Evolutionary conservation across 2,797 vertebrate species (phyloP), one percentile per base, ranked within the genome.

Genomic region (Falco cherrug): DNA sequence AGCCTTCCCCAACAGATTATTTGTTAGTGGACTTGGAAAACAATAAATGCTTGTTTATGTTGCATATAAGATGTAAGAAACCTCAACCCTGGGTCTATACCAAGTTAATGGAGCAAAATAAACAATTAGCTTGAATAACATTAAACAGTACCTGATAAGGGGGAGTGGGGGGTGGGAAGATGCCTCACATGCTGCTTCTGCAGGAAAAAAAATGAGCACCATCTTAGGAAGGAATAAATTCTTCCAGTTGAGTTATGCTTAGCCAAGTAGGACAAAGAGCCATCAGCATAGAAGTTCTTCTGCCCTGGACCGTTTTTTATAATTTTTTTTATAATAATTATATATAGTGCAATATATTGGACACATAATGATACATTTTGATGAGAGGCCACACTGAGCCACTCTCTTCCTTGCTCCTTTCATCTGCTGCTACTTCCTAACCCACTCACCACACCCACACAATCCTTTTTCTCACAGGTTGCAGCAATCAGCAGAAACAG

Each of bases 101-200:
- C 63, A 75, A 90, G 31, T 63, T 89, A 91, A 74, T 73, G 35
- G 48, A 41, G 29, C 25, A 94, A 97, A 95, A 80, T 79, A 90
- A 95, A 81, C 25, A 84, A 87, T 82, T 91, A 95, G 18, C 10
- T 69, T 88, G 16, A 89, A 79, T 47, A 87, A 31, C 33, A 64
- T 51, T 67, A 75, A 84, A 24, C 28, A 53, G 14, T 50, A 71
- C 7, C 39, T n/a, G 25, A 59, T 47, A 45, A 18, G 45, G 45
- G 45, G 45, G 45, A 17, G 45, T 18, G 18, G 45, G 17, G 16
- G 41, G 41, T 43, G 15, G 41, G 45, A 45, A 45, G 17, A 51
- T 28, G 11, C 11, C 11, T 67, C 25, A 29, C 20, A 21, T 53
- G 12, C 3, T 71, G 10, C 19, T 91, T 86, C 61, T 65, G 10